Conservation (phyloP, 2,888 invertebrate species). For the Coleophora flavipennella region DNA sequence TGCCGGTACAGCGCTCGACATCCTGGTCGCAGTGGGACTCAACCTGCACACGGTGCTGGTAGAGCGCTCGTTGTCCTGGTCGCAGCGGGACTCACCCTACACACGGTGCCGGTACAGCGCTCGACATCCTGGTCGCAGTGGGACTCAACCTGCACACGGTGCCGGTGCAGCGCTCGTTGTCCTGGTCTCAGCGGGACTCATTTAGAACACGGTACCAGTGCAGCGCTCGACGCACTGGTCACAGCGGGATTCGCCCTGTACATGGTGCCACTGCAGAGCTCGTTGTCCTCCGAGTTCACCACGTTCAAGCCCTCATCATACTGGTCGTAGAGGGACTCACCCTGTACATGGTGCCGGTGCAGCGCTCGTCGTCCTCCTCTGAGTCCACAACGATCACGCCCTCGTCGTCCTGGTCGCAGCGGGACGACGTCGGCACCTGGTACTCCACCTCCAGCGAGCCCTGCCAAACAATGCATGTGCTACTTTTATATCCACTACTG, state of each 20-base stretch:
- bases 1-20: slow-evolving; percentile 78
- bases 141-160: slow-evolving; percentile 66
- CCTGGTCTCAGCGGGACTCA: slow-evolving; percentile 88
- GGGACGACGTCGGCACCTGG: slow-evolving; percentile 89
- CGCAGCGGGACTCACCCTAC: no score
- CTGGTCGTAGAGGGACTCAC: no score
- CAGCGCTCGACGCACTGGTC: slow-evolving; percentile 75
- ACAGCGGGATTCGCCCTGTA: no score
- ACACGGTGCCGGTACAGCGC: no score
- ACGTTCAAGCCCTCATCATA: slow-evolving; percentile 86
- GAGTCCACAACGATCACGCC: slow-evolving; percentile 84
- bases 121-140: no score
- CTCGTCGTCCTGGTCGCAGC: slow-evolving; percentile 89
- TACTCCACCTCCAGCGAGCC: slow-evolving; percentile 82
- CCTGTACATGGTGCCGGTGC: slow-evolving; percentile 71
- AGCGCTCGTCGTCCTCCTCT: slow-evolving; percentile 81
- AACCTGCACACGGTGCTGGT: slow-evolving; percentile 86
- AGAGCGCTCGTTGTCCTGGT: slow-evolving; percentile 74
- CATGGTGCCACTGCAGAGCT: no score
- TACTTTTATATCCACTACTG: no score
- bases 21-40: slow-evolving; percentile 90
- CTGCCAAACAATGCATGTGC: slow-evolving; percentile 22
- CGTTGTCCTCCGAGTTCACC: slow-evolving; percentile 86
- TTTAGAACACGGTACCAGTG: slow-evolving; percentile 86
- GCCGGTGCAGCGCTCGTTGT: slow-evolving; percentile 79